Percentiles rank a stretch among this genome's conserved stretches.
phyloP scores from a whole-genome alignment of 2,113 vertebrate species.

The Chauna torquata region DNA sequence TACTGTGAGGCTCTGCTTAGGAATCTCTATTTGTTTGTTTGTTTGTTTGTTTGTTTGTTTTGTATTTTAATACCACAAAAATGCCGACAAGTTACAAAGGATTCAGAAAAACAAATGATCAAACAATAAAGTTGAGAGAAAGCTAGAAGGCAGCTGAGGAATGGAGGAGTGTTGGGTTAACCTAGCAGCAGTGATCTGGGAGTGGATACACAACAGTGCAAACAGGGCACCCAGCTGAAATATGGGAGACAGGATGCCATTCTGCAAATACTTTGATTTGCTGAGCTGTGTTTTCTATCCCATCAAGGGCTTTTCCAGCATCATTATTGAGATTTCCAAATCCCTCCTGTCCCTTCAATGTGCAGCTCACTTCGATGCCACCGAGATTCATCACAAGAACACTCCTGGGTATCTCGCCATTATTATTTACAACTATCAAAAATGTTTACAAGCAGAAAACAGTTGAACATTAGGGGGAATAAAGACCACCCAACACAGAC shows the following conservation, averaged over 20 bases:
- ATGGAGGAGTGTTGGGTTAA: neutral
- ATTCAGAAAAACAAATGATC: neutral
- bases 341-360: neutral
- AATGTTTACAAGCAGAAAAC: neutral
- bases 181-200: neutral
- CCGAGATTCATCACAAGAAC: neutral
- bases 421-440: neutral
- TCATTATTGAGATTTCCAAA: neutral
- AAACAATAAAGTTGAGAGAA: neutral
- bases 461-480: neutral
- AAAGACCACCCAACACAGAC: neutral
- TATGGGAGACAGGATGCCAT: neutral
- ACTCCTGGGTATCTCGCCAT: neutral
- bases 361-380: neutral
- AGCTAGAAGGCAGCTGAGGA: neutral
- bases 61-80: neutral
- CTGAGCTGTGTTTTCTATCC: neutral
- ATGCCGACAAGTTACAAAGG: neutral
- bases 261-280: neutral
- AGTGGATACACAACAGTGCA: neutral
- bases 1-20: neutral
- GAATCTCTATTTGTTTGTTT: neutral
- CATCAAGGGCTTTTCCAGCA: neutral
- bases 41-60: no score
- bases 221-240: neutral